Base-by-base conservation (phyloP, 2,888 invertebrate species). In the Gastrophysa polygoni region DNA sequence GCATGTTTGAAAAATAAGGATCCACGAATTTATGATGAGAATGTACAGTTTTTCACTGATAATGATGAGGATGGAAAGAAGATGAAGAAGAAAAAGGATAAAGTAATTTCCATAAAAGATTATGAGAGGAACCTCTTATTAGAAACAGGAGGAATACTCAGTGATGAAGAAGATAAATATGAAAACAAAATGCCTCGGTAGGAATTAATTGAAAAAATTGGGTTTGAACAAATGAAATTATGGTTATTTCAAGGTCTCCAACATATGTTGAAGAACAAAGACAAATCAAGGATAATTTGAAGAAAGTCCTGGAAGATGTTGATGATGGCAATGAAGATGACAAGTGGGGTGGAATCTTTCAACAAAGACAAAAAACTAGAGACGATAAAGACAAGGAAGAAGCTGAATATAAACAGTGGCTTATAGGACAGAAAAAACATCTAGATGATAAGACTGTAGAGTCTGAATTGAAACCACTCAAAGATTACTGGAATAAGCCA, bases 1-100 rank as follows among this genome's bases (percentile, higher is more conserved):
- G 86, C 95, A 0, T 89, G 89, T 54, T 81, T 98, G 48, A 97
- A 96, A 79, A 91, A 88, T 48, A 93, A 92, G 77, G 93, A 97
- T 83, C 94, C 96, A 0, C 85, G 87, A 70, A 96, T 97, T 67
- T 98, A 98, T 80, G 89, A 96, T 76, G 86, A 89, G 43, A 84
- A 86, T 57, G 85, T 86, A 28, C 85, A 84, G 56, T 94, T 93
- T 76, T 96, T 94, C 81, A 70, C 75, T 48, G 72, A 72, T 24
- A 61, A 43, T 2, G 29, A 48, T 7, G 59, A 44, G 4, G 58
- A 54, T 18, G 47, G 38, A 11, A 56, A 57, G 20, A 56, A 61
- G 48, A 70, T 67, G n/a, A 59, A 59, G 16, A 83, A 84, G 66
- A 80, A 82, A 49, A 84, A 84, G 68, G 80, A 84, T 1, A 86